Percentiles rank a stretch among this genome's conserved stretches.
These are phyloP conservation scores for Mionectes olivaceus DNA, from an alignment of 2,797 vertebrate species.

Conservation along the genomic window DNA sequence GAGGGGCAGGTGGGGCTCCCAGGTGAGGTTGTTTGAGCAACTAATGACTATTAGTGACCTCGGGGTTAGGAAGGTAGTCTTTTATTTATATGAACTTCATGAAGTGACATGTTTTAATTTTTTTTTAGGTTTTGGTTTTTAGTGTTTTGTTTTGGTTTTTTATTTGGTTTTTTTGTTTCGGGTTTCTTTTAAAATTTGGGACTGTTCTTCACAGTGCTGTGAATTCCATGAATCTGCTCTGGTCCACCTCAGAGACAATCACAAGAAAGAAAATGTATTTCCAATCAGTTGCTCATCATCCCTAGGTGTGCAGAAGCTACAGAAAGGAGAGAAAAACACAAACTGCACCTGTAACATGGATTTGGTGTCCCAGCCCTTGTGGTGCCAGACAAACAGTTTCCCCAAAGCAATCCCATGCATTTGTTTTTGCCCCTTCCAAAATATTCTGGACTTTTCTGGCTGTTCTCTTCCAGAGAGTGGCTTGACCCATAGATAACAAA, in stretches of 20 bases:
- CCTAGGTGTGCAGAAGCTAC: neutral
- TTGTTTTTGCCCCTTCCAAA: neutral
- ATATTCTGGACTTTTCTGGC: neutral
- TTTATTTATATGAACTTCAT: neutral
- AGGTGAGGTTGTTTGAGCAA: neutral
- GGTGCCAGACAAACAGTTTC: neutral
- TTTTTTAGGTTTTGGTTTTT: too few relatives aligned
- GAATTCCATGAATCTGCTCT: neutral
- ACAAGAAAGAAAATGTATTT: neutral
- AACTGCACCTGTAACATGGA: accelerated
- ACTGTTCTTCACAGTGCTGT: neutral
- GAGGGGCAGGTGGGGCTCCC: too few relatives aligned
- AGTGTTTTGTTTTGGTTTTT: too few relatives aligned
- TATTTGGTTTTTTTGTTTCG: too few relatives aligned
- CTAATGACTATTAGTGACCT: neutral
- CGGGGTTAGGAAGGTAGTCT: neutral
- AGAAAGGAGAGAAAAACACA: neutral
- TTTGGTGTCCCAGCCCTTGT: neutral
- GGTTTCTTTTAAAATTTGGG: neutral
- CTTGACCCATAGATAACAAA: neutral
- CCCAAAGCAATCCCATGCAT: neutral
- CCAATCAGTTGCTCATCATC: neutral
- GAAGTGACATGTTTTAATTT: neutral
- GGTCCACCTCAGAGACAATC: neutral
- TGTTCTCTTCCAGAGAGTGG: neutral